phyloP scores from a whole-genome alignment of 2,797 vertebrate genomes.

The Neosilurus mollespiculum region DNA sequence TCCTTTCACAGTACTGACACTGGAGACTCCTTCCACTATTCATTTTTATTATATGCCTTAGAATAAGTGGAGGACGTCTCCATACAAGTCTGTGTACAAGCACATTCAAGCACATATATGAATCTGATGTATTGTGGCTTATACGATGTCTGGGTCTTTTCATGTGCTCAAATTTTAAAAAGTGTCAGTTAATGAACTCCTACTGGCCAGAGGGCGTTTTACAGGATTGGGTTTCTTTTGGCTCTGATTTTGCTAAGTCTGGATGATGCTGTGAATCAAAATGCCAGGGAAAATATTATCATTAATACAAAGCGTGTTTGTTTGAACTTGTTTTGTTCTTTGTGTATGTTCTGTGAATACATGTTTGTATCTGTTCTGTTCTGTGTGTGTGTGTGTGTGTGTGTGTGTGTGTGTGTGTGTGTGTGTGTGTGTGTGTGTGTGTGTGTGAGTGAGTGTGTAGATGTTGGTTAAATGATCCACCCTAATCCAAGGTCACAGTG shows the following conservation, averaged over 20 bases:
- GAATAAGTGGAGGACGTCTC: background rate
- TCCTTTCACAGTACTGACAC: background rate
- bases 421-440: background rate
- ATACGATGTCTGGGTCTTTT: background rate
- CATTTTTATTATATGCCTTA: background rate
- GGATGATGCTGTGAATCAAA: constrained; percentile 51
- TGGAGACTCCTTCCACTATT: background rate
- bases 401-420: constrained; percentile 15
- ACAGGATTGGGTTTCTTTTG: constrained; percentile 30
- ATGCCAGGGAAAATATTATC: constrained; percentile 44
- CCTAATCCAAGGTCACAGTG: constrained; percentile 18
- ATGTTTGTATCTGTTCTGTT: constrained; percentile 38
- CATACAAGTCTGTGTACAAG: too few species aligned
- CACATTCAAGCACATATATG: background rate
- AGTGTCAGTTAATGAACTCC: background rate
- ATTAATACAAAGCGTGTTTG: constrained; percentile 40
- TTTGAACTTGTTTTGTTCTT: constrained; percentile 35
- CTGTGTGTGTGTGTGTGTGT: constrained; percentile 13
- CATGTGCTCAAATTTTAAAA: background rate
- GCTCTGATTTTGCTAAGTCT: constrained; percentile 42
- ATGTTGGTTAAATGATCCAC: constrained; percentile 46
- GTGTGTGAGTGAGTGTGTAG: background rate
- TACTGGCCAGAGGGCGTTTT: constrained; percentile 12
- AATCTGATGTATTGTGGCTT: background rate
- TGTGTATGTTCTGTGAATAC: background rate